These are phyloP conservation scores for Yponomeuta cagnagella DNA, from an alignment of 2,888 invertebrate genomes.

Conservation along the genomic window DNA sequence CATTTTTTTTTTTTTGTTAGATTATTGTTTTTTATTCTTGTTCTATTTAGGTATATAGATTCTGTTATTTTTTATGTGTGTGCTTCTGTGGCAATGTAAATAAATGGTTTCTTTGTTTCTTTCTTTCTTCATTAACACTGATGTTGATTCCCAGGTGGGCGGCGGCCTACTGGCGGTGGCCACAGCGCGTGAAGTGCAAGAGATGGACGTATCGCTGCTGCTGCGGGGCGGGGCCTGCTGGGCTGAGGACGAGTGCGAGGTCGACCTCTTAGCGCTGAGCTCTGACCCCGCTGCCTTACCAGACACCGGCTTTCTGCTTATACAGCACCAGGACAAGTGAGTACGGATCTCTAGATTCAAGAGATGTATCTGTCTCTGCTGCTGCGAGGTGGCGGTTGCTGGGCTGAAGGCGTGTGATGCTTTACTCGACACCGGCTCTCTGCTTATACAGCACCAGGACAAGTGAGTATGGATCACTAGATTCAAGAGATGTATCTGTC, in stretches of 20 bases:
- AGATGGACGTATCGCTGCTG: constrained; percentile 96
- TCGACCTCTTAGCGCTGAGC: constrained; percentile 91
- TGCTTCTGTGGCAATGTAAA: not conserved
- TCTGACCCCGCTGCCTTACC: constrained; percentile 85
- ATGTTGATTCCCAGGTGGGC: constrained; percentile 41
- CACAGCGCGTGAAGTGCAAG: constrained; percentile 97
- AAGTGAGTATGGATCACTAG: too few relatives aligned
- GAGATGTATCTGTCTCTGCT: too few relatives aligned
- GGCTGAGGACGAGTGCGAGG: constrained; percentile 98
- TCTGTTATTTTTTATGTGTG: too few relatives aligned
- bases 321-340: constrained; percentile 81
- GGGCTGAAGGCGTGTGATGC: constrained; percentile 97
- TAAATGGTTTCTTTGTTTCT: too few relatives aligned
- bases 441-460: constrained; percentile 83
- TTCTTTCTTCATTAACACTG: too few relatives aligned
- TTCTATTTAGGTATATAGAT: too few relatives aligned
- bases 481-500: too few relatives aligned
- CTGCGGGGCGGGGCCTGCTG: constrained; percentile 93
- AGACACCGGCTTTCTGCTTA: constrained; percentile 91
- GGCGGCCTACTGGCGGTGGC: constrained; percentile 92
- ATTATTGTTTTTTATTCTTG: too few relatives aligned
- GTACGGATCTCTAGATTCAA: constrained; percentile 19
- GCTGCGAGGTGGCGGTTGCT: constrained; percentile 59
- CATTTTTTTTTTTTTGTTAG: too few relatives aligned
- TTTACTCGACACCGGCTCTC: constrained; percentile 85